Percentiles rank a stretch among this genome's conserved stretches.
phyloP scores from a whole-genome alignment of 2,797 vertebrate species.

The Gambelia wislizenii region DNA sequence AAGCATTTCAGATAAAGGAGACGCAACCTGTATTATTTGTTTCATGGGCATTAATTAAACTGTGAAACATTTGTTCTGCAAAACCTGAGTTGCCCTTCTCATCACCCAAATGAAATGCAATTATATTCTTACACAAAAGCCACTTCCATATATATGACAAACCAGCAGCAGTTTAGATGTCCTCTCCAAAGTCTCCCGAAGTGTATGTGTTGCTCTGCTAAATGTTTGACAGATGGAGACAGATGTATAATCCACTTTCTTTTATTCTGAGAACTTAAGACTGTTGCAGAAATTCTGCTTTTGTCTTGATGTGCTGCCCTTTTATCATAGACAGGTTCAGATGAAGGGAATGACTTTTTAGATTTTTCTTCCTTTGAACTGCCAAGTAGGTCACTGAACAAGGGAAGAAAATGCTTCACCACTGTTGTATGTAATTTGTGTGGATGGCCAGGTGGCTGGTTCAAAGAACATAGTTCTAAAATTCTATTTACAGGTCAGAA shows the following conservation, averaged over 20 bases:
- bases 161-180: constrained; percentile 21
- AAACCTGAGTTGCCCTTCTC: neutral
- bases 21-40: too few species aligned
- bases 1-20: too few species aligned
- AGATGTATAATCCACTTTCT: neutral
- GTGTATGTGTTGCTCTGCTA: neutral
- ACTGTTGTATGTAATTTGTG: constrained; percentile 19
- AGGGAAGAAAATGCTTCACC: constrained; percentile 15
- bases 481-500: constrained; percentile 61
- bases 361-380: neutral
- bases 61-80: neutral
- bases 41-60: neutral
- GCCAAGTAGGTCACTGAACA: constrained; percentile 29
- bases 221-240: neutral
- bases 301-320: neutral
- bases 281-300: constrained; percentile 16
- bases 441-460: constrained; percentile 34
- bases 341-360: neutral
- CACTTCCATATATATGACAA: constrained; percentile 8
- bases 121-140: neutral
- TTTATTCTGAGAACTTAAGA: neutral
- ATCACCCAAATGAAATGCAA: neutral
- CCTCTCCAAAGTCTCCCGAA: neutral
- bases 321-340: constrained; percentile 43
- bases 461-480: constrained; percentile 49